Conservation (phyloP, 1,140 invertebrate genomes). For the Belonocnema kinseyi region DNA sequence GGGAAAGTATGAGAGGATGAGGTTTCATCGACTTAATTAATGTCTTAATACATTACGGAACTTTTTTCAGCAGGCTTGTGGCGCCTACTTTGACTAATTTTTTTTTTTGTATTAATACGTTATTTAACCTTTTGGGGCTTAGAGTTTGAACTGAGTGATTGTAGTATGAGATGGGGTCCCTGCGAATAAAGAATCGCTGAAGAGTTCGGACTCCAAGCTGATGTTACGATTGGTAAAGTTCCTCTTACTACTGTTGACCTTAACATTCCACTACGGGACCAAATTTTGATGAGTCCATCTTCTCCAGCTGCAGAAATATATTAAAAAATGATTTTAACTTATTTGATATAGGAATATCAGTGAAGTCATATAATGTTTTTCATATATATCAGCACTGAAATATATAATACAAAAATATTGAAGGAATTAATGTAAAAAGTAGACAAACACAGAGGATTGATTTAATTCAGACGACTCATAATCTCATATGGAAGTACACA, state of each 20-base stretch:
- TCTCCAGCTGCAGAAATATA: constrained; percentile 85
- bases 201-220: constrained; percentile 92
- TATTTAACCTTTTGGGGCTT: constrained; percentile 86
- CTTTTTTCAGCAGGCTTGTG: too few species aligned
- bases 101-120: not conserved
- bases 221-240: constrained; percentile 86
- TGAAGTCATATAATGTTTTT: too few species aligned
- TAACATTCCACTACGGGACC: constrained; percentile 97
- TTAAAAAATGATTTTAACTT: not conserved
- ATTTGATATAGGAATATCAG: not conserved
- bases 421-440: too few species aligned
- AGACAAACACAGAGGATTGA: too few species aligned
- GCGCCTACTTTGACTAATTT: too few species aligned
- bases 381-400: too few species aligned
- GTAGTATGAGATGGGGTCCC: constrained; percentile 89
- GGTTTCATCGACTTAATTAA: too few species aligned
- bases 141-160: constrained; percentile 91
- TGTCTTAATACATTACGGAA: too few species aligned
- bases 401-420: too few species aligned
- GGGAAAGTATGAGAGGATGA: too few species aligned
- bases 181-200: constrained; percentile 90
- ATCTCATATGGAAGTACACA: too few species aligned
- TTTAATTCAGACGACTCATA: too few species aligned
- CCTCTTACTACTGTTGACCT: constrained; percentile 92
- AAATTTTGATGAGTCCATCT: constrained; percentile 97